Base-by-base conservation (phyloP, 2,797 vertebrate genomes). In the Coreius guichenoti region DNA sequence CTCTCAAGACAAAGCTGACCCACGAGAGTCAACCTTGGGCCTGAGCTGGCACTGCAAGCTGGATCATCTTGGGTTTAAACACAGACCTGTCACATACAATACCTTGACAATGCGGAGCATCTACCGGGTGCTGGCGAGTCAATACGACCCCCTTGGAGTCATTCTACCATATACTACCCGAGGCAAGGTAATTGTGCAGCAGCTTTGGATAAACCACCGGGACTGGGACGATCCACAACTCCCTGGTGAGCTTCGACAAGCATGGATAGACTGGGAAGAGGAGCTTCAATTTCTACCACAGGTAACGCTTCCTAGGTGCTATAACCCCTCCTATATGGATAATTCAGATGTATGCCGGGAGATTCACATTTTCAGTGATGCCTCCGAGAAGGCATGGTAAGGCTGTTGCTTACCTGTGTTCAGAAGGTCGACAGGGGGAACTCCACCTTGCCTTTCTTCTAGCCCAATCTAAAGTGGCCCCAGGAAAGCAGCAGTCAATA, bases 61-160 rank as follows among this genome's bases (percentile, higher is more conserved):
- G 45, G 45, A 47, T 13, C 45, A 47, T 4, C 45, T 47, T 47
- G 45, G 45, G 45, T 47, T 47, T 3, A 47, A 47, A 14, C 45
- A 47, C 45, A n/a, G n/a, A n/a, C n/a, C n/a, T n/a, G n/a, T n/a
- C n/a, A n/a, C n/a, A n/a, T n/a, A n/a, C n/a, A n/a, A n/a, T n/a
- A n/a, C 45, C 45, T 47, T 47, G 45, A 47, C 3, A 13, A 47
- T 47, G 45, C 45, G 21, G 23, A 73, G 19, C 16, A 65, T n/a
- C 8, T 47, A 5, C 29, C 21, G 12, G 63, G 77, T 8, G 29
- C 82, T 12, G 61, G 86, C 14, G 1, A n/a, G 17, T 2, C 19
- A 1, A 75, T 88, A 88, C 3, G 83, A 87, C n/a, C 83, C 77
- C 3, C 12, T 90, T 17, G 83, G 89, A 11, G 74, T 83, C 47